A percentile compares a stretch with the other conserved stretches of the same genome.
Evolutionary conservation across 2,113 vertebrate genomes (phyloP).

Genomic region (Talpa occidentalis): DNA sequence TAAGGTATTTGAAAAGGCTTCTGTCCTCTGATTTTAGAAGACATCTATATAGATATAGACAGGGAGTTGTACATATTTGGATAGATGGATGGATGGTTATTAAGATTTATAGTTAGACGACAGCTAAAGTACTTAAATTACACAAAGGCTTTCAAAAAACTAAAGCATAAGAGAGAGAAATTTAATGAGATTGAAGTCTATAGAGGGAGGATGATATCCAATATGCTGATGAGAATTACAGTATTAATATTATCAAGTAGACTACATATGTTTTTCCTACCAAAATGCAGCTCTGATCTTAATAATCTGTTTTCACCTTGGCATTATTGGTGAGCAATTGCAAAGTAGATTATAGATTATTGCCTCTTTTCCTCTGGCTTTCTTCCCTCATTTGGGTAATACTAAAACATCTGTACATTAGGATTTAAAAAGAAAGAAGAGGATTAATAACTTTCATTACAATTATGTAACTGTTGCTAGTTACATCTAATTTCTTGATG

Average conservation of each 20-base stretch:
- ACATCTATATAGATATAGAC: background rate
- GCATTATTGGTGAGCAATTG: slow-evolving; percentile 53
- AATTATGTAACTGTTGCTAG: slow-evolving; percentile 79
- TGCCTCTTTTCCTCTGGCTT: slow-evolving; percentile 41
- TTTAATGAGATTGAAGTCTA: slow-evolving; percentile 51
- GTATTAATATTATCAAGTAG: slow-evolving; percentile 66
- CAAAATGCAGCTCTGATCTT: slow-evolving; percentile 61
- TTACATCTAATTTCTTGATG: slow-evolving; percentile 76
- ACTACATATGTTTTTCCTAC: slow-evolving; percentile 43
- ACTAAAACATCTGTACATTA: slow-evolving; percentile 82
- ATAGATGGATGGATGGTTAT: background rate
- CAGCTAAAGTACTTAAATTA: background rate
- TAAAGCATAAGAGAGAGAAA: background rate
- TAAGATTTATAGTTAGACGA: background rate
- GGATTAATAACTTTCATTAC: slow-evolving; percentile 78
- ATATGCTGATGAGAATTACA: slow-evolving; percentile 57
- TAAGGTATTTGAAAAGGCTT: background rate
- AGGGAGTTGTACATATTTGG: background rate
- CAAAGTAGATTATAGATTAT: slow-evolving; percentile 78
- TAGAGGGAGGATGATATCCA: slow-evolving; percentile 9
- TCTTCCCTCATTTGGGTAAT: slow-evolving; percentile 22
- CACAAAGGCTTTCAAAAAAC: background rate
- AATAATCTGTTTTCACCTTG: slow-evolving; percentile 81
- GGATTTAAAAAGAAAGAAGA: slow-evolving; percentile 79
- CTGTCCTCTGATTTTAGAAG: background rate